Evolutionary conservation across 2,888 invertebrate genomes (phyloP), one percentile per base, ranked within the genome.

Genomic region (Arrhopalites spinosus): DNA sequence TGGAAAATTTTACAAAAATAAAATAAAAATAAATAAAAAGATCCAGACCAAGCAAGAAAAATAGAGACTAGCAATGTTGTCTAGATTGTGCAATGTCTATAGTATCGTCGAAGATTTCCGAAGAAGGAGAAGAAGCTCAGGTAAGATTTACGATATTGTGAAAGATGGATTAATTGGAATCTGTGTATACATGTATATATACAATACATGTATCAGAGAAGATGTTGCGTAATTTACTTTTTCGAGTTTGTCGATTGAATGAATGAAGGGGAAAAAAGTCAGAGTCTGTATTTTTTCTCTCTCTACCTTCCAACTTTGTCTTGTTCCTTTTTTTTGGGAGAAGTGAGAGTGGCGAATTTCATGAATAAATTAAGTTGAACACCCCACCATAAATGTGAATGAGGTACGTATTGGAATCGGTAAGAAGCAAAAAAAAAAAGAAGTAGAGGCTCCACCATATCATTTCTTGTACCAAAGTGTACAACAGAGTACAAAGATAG

Each of bases 321-420:
- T 36, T 36, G 36, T 36, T 36, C 36, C 20, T 53, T 15, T 53
- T 15, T 2, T 5, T 50, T 50, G 50, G 50, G n/a, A 50, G 23
- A 53, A n/a, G 8, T 53, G 53, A 53, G 29, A 66, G 66, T 45
- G 75, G 70, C 71, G 70, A 73, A 76, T 76, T 76, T 76, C 76
- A 76, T 76, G 76, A 76, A 76, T 76, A 76, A 76, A 76, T 76
- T 76, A 76, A 69, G 66, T 43, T 36, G 45, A 36, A 63, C 27
- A 69, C 43, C 43, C 59, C 71, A 56, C 71, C 71, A 73, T 73
- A 73, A 73, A 73, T 73, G 73, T 73, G 73, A 73, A 73, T 64
- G 73, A 73, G 73, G 53, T 47, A 30, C 64, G 73, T 64, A 73
- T 73, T 73, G 73, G 73, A 61, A 63, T 64, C 27, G 47, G 61